These are phyloP conservation scores for Otis tarda DNA, from an alignment of 2,113 vertebrate species.

Conservation along the genomic window DNA sequence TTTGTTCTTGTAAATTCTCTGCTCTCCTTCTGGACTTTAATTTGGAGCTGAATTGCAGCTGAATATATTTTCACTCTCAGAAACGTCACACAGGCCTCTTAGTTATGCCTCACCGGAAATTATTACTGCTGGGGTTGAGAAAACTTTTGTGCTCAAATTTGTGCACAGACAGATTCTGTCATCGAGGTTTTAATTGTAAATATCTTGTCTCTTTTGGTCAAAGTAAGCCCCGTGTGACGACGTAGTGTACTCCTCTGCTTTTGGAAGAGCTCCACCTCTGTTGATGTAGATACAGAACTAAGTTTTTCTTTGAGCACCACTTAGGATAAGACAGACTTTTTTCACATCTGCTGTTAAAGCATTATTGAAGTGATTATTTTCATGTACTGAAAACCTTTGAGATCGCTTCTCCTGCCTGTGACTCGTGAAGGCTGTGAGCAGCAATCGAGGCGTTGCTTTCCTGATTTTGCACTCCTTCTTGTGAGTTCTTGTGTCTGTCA, in stretches of 20 bases:
- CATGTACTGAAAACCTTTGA: not conserved
- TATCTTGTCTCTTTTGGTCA: not conserved
- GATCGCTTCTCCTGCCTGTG: not conserved
- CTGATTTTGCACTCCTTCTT: not conserved
- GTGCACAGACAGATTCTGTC: not conserved
- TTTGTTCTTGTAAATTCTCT: not conserved
- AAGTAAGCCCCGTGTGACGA: rapidly evolving
- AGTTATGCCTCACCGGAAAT: too few relatives aligned
- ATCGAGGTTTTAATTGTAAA: not conserved
- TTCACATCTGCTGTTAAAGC: not conserved
- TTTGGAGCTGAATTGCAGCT: not conserved
- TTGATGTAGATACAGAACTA: not conserved
- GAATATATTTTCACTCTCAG: not conserved
- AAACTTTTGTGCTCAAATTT: not conserved
- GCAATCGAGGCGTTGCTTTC: rapidly evolving
- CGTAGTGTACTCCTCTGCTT: too few relatives aligned
- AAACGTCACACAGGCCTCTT: rapidly evolving
- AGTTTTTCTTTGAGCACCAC: not conserved
- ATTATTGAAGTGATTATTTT: not conserved
- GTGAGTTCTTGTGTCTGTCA: not conserved
- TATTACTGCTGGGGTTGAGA: not conserved
- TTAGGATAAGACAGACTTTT: not conserved
- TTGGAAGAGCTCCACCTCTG: not conserved
- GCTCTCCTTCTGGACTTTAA: rapidly evolving
- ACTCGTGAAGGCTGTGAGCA: not conserved